Evolutionary conservation across 2,888 invertebrate species (phyloP).

Genomic region (Calephelis perditalis): DNA sequence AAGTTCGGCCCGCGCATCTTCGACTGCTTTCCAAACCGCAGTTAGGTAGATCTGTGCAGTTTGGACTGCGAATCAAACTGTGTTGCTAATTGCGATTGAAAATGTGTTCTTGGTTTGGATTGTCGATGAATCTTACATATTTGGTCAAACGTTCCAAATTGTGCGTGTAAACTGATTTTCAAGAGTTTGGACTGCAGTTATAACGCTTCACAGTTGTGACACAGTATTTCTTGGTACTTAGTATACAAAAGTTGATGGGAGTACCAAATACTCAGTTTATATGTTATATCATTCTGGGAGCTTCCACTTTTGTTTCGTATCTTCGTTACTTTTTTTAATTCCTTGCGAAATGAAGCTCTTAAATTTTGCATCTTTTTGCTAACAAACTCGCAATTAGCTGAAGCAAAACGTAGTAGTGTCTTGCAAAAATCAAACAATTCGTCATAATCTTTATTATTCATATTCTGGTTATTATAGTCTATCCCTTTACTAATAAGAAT

Average conservation of each 20-base stretch:
- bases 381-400: constrained; percentile 11
- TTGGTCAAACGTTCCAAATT: not conserved
- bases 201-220: no score
- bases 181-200: not conserved
- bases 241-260: no score
- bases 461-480: no score
- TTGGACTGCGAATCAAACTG: not conserved
- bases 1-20: constrained; percentile 1
- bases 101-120: not conserved
- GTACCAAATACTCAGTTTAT: no score
- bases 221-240: no score
- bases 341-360: no score
- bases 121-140: not conserved
- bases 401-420: no score
- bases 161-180: not conserved
- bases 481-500: no score
- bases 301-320: not conserved
- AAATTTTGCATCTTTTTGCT: constrained; percentile 12
- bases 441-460: not conserved
- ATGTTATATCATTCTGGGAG: no score
- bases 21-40: not conserved
- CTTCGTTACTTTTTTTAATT: no score
- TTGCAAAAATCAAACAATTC: not conserved
- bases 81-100: not conserved
- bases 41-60: not conserved